Conservation (phyloP, 2,797 vertebrate species). For the Meriones psammophilus region DNA sequence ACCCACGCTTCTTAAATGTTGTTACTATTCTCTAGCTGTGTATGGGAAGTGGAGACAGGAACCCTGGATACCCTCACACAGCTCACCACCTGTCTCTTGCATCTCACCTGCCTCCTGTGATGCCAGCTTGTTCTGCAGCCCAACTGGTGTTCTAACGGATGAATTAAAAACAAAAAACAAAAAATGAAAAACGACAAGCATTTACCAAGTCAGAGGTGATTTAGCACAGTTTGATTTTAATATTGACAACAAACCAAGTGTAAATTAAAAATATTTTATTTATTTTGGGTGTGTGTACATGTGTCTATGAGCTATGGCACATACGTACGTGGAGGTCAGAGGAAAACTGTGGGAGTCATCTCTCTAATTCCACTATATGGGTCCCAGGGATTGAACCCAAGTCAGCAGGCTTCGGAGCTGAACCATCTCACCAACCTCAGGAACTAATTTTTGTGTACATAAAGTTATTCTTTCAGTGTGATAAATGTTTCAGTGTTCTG, state of each 20-base stretch:
- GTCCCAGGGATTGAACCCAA: background rate
- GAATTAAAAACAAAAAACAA: slow-evolving; percentile 6
- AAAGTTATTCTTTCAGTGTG: background rate
- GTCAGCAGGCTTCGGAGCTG: background rate
- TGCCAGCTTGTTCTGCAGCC: slow-evolving; percentile 8
- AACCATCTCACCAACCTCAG: background rate
- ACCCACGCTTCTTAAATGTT: slow-evolving; percentile 58
- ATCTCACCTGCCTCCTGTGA: background rate
- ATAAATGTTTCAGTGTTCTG: background rate
- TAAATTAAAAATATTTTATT: background rate
- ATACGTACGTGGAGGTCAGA: background rate
- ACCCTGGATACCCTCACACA: background rate
- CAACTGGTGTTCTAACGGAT: background rate
- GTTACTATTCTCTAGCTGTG: slow-evolving; percentile 44
- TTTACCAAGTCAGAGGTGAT: background rate
- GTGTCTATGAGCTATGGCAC: background rate
- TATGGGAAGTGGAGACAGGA: background rate
- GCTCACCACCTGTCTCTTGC: background rate
- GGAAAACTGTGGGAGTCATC: background rate
- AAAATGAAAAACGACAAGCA: background rate
- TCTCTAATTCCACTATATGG: too few species aligned
- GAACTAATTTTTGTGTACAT: background rate
- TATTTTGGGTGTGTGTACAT: background rate
- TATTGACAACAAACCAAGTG: background rate
- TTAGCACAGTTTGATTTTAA: slow-evolving; percentile 14